Conservation (phyloP, 2,113 vertebrate species). For the Phocoena phocoena region DNA sequence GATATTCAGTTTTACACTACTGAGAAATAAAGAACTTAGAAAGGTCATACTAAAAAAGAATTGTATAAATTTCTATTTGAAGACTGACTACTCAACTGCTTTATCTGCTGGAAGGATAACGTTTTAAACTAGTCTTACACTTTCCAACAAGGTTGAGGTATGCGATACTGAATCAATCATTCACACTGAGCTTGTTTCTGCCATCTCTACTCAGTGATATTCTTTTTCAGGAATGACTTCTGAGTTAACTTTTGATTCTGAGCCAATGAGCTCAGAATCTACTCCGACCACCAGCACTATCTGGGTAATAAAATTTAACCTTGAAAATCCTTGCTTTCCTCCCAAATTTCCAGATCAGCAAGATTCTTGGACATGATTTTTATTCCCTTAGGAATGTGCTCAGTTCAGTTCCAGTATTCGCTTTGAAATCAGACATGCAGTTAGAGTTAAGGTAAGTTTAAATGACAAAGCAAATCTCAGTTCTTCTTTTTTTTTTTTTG, state of each 20-base stretch:
- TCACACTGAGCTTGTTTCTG: background rate
- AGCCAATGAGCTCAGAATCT: constrained; percentile 35
- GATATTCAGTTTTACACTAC: background rate
- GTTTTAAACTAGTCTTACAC: background rate
- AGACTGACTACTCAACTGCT: constrained; percentile 15
- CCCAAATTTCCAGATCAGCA: constrained; percentile 61
- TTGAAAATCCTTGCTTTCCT: constrained; percentile 45
- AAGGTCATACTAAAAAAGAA: background rate
- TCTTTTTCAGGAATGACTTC: constrained; percentile 50
- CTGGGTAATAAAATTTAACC: constrained; percentile 29
- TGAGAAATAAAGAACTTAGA: background rate
- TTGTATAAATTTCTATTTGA: constrained; percentile 7
- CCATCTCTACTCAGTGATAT: background rate
- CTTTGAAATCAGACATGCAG: background rate
- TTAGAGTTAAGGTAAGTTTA: background rate
- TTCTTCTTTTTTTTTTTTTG: background rate
- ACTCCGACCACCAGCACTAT: constrained; percentile 25
- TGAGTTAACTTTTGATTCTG: background rate
- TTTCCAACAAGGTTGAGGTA: background rate
- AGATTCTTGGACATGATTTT: constrained; percentile 52
- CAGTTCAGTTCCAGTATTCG: background rate
- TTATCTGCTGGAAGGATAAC: background rate
- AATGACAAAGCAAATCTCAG: constrained; percentile 18
- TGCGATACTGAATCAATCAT: background rate
- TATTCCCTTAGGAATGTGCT: constrained; percentile 53